Evolutionary conservation across 1,140 invertebrate genomes (phyloP).

Genomic region (Orius insidiosus): DNA sequence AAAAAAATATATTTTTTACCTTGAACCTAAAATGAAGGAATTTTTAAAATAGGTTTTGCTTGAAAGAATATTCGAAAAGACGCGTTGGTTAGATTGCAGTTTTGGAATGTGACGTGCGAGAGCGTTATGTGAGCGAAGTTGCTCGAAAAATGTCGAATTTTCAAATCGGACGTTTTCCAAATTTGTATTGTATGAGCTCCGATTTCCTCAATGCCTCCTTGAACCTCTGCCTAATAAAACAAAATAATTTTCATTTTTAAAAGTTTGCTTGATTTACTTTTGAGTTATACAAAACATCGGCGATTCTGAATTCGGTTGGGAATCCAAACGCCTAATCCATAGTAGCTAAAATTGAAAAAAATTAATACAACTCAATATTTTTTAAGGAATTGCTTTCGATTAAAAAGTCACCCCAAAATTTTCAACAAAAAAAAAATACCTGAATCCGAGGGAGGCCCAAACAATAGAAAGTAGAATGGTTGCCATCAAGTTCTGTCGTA

Average conservation of each 20-base stretch:
- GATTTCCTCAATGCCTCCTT: conserved; percentile 3
- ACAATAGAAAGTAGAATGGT: conserved; percentile 2
- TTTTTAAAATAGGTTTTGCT: conserved; percentile 31
- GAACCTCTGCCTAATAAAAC: neutral
- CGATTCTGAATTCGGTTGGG: conserved; percentile 1
- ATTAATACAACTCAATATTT: neutral
- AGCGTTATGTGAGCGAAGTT: conserved; percentile 31
- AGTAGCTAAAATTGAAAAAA: conserved; percentile 10
- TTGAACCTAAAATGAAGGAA: too few relatives aligned
- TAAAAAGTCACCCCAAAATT: too few relatives aligned
- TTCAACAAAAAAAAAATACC: conserved; percentile 2
- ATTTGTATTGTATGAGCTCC: conserved; percentile 24
- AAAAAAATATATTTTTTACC: too few relatives aligned
- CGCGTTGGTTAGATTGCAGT: conserved; percentile 28
- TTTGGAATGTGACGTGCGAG: conserved; percentile 29
- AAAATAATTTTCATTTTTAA: neutral
- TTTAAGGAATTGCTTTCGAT: neutral
- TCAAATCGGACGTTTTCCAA: conserved; percentile 27
- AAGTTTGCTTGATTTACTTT: neutral
- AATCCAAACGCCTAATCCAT: conserved; percentile 2
- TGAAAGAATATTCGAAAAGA: conserved; percentile 29
- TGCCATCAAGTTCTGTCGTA: neutral
- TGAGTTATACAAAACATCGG: conserved; percentile 1
- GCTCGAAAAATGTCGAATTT: conserved; percentile 27
- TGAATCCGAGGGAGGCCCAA: conserved; percentile 10